These are phyloP conservation scores for Auanema freiburgensis DNA, from an alignment of 2,888 invertebrate species.

Conservation along the genomic window DNA sequence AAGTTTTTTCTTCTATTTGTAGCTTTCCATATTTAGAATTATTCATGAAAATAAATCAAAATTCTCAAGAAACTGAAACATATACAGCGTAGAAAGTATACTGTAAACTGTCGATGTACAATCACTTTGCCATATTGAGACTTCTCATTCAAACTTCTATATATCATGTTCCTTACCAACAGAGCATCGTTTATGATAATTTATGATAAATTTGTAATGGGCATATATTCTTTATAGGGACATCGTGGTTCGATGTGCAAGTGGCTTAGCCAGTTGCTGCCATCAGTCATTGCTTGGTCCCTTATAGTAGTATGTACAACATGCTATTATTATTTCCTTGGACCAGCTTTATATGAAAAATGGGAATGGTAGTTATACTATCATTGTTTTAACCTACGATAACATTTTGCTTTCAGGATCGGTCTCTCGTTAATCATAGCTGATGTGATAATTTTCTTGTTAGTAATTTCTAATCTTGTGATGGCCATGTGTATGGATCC, in stretches of 20 bases:
- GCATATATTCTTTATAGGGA: too few relatives aligned
- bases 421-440: slow-evolving; percentile 73
- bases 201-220: too few relatives aligned
- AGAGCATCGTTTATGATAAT: too few relatives aligned
- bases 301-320: slow-evolving; percentile 76
- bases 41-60: too few relatives aligned
- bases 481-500: slow-evolving; percentile 87
- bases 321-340: slow-evolving; percentile 53
- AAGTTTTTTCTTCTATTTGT: background rate
- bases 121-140: too few relatives aligned
- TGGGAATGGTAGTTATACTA: slow-evolving; percentile 30
- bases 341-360: slow-evolving; percentile 32
- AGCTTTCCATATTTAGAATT: too few relatives aligned
- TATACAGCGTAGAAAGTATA: too few relatives aligned
- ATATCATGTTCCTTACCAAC: too few relatives aligned
- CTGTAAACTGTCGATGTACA: too few relatives aligned
- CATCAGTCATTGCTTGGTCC: slow-evolving; percentile 97
- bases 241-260: slow-evolving; percentile 73
- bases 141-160: too few relatives aligned
- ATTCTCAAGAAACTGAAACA: too few relatives aligned
- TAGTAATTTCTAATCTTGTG: slow-evolving; percentile 96
- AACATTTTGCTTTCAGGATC: slow-evolving; percentile 19
- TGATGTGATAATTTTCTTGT: slow-evolving; percentile 91
- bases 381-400: background rate
- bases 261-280: slow-evolving; percentile 92